Conservation (phyloP, 2,113 vertebrate species). For the Nothoprocta perdicaria region DNA sequence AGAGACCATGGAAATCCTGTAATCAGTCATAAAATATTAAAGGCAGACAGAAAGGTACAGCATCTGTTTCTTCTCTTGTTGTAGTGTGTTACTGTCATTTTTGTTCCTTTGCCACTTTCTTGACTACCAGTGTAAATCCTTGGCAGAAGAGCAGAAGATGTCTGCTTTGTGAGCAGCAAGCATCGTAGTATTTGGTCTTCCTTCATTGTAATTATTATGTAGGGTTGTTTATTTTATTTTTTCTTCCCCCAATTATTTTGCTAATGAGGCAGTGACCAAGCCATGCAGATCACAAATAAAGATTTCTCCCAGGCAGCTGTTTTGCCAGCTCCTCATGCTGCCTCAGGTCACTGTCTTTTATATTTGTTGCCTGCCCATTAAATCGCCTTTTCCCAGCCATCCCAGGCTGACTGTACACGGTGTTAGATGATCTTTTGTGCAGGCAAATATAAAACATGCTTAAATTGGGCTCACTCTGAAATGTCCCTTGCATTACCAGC, state of each 20-base stretch:
- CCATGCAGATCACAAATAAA: background rate
- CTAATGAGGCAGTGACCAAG: constrained; percentile 7
- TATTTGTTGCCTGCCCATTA: background rate
- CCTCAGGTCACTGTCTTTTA: background rate
- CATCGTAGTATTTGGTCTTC: background rate
- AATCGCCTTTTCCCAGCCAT: background rate
- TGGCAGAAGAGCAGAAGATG: background rate
- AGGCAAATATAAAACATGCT: background rate
- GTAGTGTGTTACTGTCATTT: background rate
- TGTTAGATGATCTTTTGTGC: constrained; percentile 4
- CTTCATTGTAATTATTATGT: background rate
- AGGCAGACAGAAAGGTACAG: background rate
- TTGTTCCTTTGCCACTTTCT: background rate
- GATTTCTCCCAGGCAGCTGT: background rate
- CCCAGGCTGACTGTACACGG: background rate
- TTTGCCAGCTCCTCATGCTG: background rate
- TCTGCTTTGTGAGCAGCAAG: background rate
- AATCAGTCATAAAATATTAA: constrained; percentile 16
- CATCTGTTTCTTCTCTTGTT: background rate
- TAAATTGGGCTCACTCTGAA: background rate
- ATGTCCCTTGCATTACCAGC: background rate
- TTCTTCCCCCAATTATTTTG: background rate
- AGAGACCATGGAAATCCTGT: constrained; percentile 6
- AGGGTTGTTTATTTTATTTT: background rate
- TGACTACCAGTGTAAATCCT: background rate